Base-by-base conservation (phyloP, 2,797 vertebrate species). In the Anguilla obscura region DNA sequence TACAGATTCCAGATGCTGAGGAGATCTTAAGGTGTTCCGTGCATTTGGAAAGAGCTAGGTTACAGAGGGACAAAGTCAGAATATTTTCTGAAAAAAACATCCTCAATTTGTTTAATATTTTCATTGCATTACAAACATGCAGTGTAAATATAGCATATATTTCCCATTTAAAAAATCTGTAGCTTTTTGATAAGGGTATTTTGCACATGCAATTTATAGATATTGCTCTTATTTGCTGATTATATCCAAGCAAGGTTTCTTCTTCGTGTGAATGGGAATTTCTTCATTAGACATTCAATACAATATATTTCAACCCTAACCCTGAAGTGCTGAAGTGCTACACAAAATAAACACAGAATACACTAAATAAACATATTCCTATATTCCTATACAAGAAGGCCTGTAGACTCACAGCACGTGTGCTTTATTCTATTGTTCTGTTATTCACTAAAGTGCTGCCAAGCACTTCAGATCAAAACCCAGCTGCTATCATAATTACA, bases 1-100 rank as follows among this genome's bases (percentile, higher is more conserved):
- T 84, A 87, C 87, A 18, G 87, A 84, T 84, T 63, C 79, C 24
- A 80, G 18, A 63, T 88, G 87, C 52, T 88, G 87, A 33, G 87
- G 87, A 85, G 50, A 30, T 27, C 83, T 30, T 18, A 36, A 30
- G 1, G 48, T 16, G 3, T 76, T 48, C 12, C 82, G 71, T 58
- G 58, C 45, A 85, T 88, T 48, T 18, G 87, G 87, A n/a, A 74
- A 85, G 45, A 88, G 48, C 87, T 88, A 36, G 2, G n/a, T 69
- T 18, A 40, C 56, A 88, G 50, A 52, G 33, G 45, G 76, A 48
- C 36, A 24, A 21, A 18, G 36, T 27, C 14, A 40, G 36, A 16
- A 40, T 30, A 76, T 76, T 36, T 76, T 40, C 3, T 66, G 16
- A 12, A 36, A 76, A 33, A 76, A 63, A 21, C 5, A 3, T 54